phyloP scores from a whole-genome alignment of 2,113 vertebrate genomes.

The Calypte anna region DNA sequence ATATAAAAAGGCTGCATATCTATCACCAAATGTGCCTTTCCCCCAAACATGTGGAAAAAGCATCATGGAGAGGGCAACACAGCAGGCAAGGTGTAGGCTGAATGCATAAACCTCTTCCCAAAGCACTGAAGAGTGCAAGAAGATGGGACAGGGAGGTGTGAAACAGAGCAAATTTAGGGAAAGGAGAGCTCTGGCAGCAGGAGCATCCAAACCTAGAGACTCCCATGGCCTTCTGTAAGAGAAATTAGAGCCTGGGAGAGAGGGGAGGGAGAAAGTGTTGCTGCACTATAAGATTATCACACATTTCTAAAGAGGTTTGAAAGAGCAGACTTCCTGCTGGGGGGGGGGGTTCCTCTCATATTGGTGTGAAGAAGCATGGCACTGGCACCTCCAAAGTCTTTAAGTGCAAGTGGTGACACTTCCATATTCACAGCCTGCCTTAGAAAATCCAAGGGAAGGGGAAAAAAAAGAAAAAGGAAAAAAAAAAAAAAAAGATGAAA shows the following conservation, averaged over 20 bases:
- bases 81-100: slow-evolving; percentile 15
- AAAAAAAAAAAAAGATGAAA: slow-evolving; percentile 44
- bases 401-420: slow-evolving; percentile 62
- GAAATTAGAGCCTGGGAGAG: slow-evolving; percentile 54
- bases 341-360: slow-evolving; percentile 43
- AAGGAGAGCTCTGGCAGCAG: not conserved
- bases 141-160: slow-evolving; percentile 8
- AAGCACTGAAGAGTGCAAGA: not conserved
- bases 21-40: slow-evolving; percentile 21
- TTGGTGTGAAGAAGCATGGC: slow-evolving; percentile 56
- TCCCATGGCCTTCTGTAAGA: slow-evolving; percentile 34
- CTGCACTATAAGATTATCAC: slow-evolving; percentile 52
- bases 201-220: not conserved
- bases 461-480: too few relatives aligned
- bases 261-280: slow-evolving; percentile 65
- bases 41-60: slow-evolving; percentile 9
- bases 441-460: slow-evolving; percentile 51
- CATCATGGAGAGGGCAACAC: not conserved
- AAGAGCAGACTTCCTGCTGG: slow-evolving; percentile 62
- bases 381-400: slow-evolving; percentile 57
- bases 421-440: slow-evolving; percentile 61
- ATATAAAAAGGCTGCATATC: not conserved
- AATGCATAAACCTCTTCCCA: slow-evolving; percentile 18
- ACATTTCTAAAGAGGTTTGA: slow-evolving; percentile 64
- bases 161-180: slow-evolving; percentile 46